A percentile compares a stretch with the other conserved stretches of the same genome.
Evolutionary conservation across 1,140 invertebrate species (phyloP).

Genomic region (Rhynchophorus ferrugineus): DNA sequence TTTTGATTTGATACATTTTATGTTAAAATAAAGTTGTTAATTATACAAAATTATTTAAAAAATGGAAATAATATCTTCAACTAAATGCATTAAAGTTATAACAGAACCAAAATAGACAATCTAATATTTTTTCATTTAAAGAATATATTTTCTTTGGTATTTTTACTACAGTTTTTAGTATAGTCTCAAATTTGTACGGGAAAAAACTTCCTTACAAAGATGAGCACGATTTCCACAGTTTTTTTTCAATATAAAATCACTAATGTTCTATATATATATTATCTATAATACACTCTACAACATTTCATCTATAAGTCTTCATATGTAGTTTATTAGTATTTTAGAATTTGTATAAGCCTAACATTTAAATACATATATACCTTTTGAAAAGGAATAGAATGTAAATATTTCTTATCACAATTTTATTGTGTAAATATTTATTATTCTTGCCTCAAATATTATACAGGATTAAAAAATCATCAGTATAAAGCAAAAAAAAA

Average conservation of each 20-base stretch:
- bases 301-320: conserved; percentile 5
- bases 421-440: conserved; percentile 1
- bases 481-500: not conserved
- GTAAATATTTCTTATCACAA: conserved; percentile 3
- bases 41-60: not conserved
- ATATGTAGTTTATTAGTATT: not conserved
- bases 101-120: not conserved
- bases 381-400: not conserved
- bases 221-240: not conserved
- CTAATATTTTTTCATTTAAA: conserved; percentile 1
- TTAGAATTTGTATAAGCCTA: conserved; percentile 6
- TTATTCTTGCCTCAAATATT: not conserved
- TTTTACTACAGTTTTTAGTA: conserved; percentile 9
- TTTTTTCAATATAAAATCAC: conserved; percentile 9
- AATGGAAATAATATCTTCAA: not conserved
- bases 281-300: no score
- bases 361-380: not conserved
- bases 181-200: not conserved
- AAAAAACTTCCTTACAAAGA: not conserved
- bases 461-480: not conserved
- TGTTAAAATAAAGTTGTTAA: not conserved
- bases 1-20: no score
- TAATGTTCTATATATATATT: no score
- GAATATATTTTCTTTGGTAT: conserved; percentile 12
- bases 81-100: not conserved